phyloP scores from a whole-genome alignment of 2,113 vertebrate genomes.

The Xyliphius kryptos region DNA sequence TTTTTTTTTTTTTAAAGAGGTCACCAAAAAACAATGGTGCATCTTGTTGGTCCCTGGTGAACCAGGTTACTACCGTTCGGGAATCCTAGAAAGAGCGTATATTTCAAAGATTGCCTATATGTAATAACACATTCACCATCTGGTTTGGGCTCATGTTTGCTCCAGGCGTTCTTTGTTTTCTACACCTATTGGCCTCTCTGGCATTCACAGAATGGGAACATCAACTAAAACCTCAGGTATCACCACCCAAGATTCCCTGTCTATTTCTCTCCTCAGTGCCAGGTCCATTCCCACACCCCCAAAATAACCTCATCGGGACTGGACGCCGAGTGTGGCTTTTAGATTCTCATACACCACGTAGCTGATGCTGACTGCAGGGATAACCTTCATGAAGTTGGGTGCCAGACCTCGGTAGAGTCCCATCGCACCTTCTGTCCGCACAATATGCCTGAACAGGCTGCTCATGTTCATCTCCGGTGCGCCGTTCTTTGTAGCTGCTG shows the following conservation, averaged over 20 bases:
- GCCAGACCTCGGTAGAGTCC: constrained; percentile 91
- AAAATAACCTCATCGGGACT: constrained; percentile 84
- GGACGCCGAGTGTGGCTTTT: constrained; percentile 82
- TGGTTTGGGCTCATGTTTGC: not conserved
- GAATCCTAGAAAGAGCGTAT: no score
- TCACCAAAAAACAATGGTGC: not conserved
- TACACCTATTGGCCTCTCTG: not conserved
- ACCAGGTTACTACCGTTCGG: not conserved
- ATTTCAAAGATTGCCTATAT: no score
- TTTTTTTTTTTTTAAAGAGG: not conserved
- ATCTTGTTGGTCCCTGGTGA: constrained; percentile 2
- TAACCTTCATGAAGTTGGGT: constrained; percentile 98
- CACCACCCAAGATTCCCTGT: no score
- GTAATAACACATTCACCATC: no score
- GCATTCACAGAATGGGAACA: constrained; percentile 21
- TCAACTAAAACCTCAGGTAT: constrained; percentile 4
- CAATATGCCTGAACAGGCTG: constrained; percentile 83
- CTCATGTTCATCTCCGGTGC: constrained; percentile 83
- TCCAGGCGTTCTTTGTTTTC: no score
- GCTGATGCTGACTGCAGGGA: constrained; percentile 96
- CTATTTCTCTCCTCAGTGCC: not conserved
- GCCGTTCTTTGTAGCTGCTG: constrained; percentile 74
- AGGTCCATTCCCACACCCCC: not conserved
- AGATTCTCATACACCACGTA: constrained; percentile 95
- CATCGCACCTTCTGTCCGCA: constrained; percentile 79